These are phyloP conservation scores for Zosterops pallidus DNA, from an alignment of 2,113 vertebrate species.

Conservation along the genomic window DNA sequence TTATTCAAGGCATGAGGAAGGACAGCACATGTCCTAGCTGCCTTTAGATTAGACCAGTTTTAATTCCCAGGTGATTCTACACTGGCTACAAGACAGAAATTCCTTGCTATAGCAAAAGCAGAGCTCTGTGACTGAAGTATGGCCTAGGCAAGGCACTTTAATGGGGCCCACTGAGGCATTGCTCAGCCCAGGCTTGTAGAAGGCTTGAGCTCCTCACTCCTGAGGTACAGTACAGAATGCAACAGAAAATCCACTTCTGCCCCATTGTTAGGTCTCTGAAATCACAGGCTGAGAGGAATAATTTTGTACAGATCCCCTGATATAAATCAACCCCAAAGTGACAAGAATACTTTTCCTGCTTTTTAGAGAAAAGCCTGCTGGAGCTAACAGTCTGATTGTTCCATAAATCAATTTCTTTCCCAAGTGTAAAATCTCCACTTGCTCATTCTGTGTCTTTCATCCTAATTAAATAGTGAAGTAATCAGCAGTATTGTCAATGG, in stretches of 20 bases:
- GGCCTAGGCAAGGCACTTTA: background rate
- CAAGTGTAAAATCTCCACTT: background rate
- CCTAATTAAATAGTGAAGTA: slow-evolving; percentile 49
- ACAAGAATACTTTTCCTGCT: background rate
- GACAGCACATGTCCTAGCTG: background rate
- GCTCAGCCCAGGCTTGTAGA: background rate
- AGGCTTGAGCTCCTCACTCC: background rate
- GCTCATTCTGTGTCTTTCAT: background rate
- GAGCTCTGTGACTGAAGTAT: background rate
- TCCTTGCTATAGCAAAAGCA: background rate
- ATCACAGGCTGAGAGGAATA: background rate
- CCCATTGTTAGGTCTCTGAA: background rate
- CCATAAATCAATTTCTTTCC: slow-evolving; percentile 13
- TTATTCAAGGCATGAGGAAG: background rate
- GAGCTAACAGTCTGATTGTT: background rate
- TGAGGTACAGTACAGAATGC: background rate
- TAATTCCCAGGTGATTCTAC: background rate
- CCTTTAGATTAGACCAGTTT: background rate
- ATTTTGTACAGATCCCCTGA: background rate
- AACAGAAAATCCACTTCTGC: background rate
- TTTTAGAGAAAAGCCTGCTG: background rate
- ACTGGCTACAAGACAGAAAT: background rate
- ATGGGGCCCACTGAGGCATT: background rate
- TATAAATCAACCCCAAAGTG: background rate
- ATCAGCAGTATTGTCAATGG: slow-evolving; percentile 34